Base-by-base conservation (phyloP, 1,140 invertebrate genomes). In the Pachypeltis micranthus region DNA sequence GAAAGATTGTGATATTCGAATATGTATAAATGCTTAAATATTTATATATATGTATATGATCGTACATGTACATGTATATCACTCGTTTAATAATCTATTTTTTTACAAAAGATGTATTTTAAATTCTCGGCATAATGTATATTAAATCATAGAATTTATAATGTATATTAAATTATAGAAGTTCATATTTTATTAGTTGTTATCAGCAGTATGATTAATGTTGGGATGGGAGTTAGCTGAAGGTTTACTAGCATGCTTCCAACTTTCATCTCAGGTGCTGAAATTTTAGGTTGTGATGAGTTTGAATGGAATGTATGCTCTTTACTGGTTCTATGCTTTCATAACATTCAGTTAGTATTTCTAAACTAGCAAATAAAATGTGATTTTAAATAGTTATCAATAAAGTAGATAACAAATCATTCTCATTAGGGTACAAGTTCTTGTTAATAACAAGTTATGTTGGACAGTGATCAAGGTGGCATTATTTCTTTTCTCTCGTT, bases 1-100 rank as follows among this genome's bases (percentile, higher is more conserved):
- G 31, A 63, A 63, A 63, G 61, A 63, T 56, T 63, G 61, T 63
- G 61, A 63, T 63, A 63, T 63, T 63, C 31, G 31, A 39, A 39
- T 39, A 39, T 39, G 16, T 39, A 39, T 10, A 39, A 39, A 39
- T n/a, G n/a, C n/a, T n/a, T n/a, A n/a, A n/a, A n/a, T n/a, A n/a
- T n/a, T n/a, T n/a, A n/a, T n/a, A n/a, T n/a, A n/a, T n/a, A n/a
- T n/a, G n/a, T n/a, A n/a, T n/a, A n/a, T n/a, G n/a, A n/a, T n/a
- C n/a, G n/a, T n/a, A n/a, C n/a, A n/a, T n/a, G n/a, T n/a, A n/a
- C 7, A 39, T 39, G 16, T 39, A 39, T 39, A 16, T 39, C 7
- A 39, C 31, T 39, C 31, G 31, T 16, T 39, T 39, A 39, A 39
- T 39, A 39, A 10, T 39, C 7, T 39, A 39, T 39, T 39, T 39